Evolutionary conservation across 2,797 vertebrate species (phyloP).

Genomic region (Anguilla anguilla): DNA sequence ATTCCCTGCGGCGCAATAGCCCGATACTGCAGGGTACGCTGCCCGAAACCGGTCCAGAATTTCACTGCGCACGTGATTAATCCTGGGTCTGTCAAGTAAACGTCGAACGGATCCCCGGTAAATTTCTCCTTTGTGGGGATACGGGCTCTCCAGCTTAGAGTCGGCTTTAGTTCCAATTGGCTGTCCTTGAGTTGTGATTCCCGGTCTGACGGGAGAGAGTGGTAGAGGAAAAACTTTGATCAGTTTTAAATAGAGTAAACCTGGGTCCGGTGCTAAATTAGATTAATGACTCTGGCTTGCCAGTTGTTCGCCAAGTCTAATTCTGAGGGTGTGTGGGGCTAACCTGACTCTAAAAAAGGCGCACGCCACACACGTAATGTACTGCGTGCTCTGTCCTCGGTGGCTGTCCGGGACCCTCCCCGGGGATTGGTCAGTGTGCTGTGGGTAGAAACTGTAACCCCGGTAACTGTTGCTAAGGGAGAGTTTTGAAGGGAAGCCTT

Average conservation of each 20-base stretch:
- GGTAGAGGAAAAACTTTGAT: neutral
- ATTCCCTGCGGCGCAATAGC: neutral
- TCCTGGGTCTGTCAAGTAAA: neutral
- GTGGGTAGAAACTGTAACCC: neutral
- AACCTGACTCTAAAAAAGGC: neutral
- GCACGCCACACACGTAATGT: neutral
- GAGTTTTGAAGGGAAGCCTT: neutral
- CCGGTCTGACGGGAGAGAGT: neutral
- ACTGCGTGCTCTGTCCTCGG: neutral
- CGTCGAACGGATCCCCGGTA: neutral
- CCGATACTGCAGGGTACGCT: neutral
- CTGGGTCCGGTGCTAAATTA: neutral
- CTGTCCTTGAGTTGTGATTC: neutral
- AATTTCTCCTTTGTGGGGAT: neutral
- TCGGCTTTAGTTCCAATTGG: slow-evolving; percentile 2
- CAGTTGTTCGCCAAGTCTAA: neutral
- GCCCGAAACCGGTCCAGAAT: neutral
- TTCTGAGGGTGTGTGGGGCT: neutral
- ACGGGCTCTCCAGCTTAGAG: neutral
- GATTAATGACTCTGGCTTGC: neutral
- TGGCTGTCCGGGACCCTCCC: neutral
- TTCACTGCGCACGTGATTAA: neutral
- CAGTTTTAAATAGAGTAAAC: slow-evolving; percentile 10
- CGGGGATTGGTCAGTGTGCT: neutral
- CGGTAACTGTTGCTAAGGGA: neutral